Percentiles rank a stretch among this genome's conserved stretches.
These are phyloP conservation scores for Plectrocnemia conspersa DNA, from an alignment of 1,140 invertebrate species.

Conservation along the genomic window DNA sequence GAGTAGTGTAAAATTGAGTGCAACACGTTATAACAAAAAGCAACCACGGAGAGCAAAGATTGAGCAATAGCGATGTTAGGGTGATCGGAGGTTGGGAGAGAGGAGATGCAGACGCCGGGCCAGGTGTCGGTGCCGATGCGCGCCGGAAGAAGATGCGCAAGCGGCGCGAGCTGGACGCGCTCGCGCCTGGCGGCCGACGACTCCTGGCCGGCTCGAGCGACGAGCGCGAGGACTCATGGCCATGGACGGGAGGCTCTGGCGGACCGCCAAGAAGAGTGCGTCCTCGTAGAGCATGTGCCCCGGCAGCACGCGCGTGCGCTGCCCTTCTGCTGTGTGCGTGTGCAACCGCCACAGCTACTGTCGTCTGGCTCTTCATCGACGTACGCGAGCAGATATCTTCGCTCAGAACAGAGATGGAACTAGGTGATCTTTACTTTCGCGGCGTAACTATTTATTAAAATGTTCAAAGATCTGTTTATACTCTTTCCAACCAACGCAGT, in stretches of 20 bases:
- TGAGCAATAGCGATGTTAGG: slow-evolving; percentile 13
- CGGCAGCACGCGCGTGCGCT: slow-evolving; percentile 56
- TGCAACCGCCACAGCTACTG: slow-evolving; percentile 60
- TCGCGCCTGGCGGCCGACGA: slow-evolving; percentile 40
- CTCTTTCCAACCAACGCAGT: too few species aligned
- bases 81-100: slow-evolving; percentile 42
- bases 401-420: slow-evolving; percentile 60
- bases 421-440: slow-evolving; percentile 51
- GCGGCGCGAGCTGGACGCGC: slow-evolving; percentile 54
- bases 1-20: too few species aligned
- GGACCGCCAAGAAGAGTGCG: slow-evolving; percentile 36
- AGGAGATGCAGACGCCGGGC: slow-evolving; percentile 32
- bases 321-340: slow-evolving; percentile 58
- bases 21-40: too few species aligned
- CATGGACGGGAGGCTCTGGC: slow-evolving; percentile 35
- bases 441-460: background rate
- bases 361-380: slow-evolving; percentile 66
- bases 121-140: slow-evolving; percentile 44
- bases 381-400: slow-evolving; percentile 61
- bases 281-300: slow-evolving; percentile 41
- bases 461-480: too few species aligned
- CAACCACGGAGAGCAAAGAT: background rate
- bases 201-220: slow-evolving; percentile 14
- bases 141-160: slow-evolving; percentile 59
- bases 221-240: slow-evolving; percentile 29